Evolutionary conservation across 2,113 vertebrate species (phyloP), one percentile per base, ranked within the genome.

Genomic region (Spilogale gracilis): DNA sequence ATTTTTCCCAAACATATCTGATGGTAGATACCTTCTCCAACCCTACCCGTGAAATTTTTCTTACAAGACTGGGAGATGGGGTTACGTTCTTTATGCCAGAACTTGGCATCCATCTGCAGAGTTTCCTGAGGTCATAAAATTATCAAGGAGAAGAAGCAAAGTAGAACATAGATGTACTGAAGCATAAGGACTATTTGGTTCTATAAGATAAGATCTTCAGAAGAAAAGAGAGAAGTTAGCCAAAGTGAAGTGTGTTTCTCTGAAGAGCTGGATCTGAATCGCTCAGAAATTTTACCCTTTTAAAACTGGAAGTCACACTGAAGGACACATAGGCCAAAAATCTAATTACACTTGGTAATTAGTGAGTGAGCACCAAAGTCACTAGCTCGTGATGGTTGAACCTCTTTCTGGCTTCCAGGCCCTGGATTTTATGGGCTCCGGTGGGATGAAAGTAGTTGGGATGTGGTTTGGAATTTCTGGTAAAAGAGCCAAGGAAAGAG

Each of bases 401-500:
- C 1, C 17, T n/a, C 69, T 81, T 91, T 91, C 43, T 92, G 76
- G 78, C 50, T 89, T 79, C 11, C 27, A 74, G 74, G 43, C 9
- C 63, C 30, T 83, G 30, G 54, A 21, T 60, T 45, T 93, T 94
- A 74, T 79, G 60, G 83, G 56, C n/a, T 86, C 25, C 73, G 32
- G 32, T 81, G 20, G 43, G 79, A 5, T 21, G 5, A 76, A 94
- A 92, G 43, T 50, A 80, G 73, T 27, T 88, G 71, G 60, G 60
- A 67, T 32, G 9, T 6, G 91, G 48, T 91, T 20, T 82, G 20
- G 85, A 86, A 89, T 69, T 97, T 92, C 60, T 92, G 12, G 86
- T 93, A 89, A 88, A 93, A 95, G 54, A 80, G 65, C 48, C 78
- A 89, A 91, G 74, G 48, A 27, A 58, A 89, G 56, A 76, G 78